phyloP scores from a whole-genome alignment of 2,113 vertebrate species.

The Prinia subflava region DNA sequence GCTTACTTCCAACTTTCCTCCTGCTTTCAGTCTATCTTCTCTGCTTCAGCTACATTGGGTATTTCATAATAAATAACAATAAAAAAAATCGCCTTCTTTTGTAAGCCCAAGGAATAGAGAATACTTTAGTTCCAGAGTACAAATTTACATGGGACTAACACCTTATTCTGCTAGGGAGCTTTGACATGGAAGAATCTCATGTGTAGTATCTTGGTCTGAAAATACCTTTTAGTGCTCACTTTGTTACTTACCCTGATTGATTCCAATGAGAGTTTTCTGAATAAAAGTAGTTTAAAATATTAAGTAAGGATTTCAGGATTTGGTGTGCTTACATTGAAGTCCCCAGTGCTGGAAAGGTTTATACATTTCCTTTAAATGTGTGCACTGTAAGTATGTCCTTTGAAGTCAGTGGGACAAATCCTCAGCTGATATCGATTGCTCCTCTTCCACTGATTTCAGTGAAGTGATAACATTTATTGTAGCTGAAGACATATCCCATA shows the following conservation, averaged over 20 bases:
- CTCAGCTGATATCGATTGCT: neutral
- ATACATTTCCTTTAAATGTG: neutral
- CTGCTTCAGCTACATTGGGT: neutral
- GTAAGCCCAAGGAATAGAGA: neutral
- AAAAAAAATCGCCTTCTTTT: neutral
- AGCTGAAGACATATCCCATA: neutral
- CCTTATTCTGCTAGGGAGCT: neutral
- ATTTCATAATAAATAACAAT: neutral
- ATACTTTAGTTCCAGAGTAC: neutral
- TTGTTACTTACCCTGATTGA: neutral
- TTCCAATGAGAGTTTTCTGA: neutral
- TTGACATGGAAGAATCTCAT: neutral
- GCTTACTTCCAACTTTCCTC: neutral
- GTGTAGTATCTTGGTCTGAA: neutral
- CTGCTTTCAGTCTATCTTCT: neutral
- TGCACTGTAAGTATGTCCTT: neutral
- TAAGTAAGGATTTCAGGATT: conserved; percentile 2
- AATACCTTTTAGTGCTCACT: neutral
- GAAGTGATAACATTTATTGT: conserved; percentile 1
- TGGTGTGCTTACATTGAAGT: neutral
- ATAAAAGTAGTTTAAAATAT: neutral
- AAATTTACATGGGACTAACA: neutral
- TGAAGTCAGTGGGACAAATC: conserved; percentile 31
- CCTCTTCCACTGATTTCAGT: neutral
- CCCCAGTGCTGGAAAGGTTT: neutral